Base-by-base conservation (phyloP, 2,888 invertebrate genomes). In the Cantharis rufa region DNA sequence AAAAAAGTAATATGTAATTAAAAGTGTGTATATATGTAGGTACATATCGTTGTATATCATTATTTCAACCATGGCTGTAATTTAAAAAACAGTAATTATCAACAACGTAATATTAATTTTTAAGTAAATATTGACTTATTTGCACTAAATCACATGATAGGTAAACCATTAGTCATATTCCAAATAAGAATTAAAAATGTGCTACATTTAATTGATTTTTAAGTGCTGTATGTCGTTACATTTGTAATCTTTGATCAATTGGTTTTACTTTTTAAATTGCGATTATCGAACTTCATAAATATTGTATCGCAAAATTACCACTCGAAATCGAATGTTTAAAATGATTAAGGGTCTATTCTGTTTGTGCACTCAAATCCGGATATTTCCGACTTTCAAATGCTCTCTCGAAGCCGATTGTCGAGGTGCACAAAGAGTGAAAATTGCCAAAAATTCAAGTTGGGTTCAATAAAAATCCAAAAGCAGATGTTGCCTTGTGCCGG, bases 21-120 rank as follows among this genome's bases (percentile, higher is more conserved):
- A 24, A 24, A 24, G 24, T 24, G 5, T 21, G 21, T 5, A 16
- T 2, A 2, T 16, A 16, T 16, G 2, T 16, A 18, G 18, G 3
- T 18, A 21, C 21, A 21, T 5, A 21, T 21, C 21, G 21, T 21
- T 21, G 21, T 21, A 21, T 21, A 21, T 21, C 21, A 5, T 21
- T 5, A 21, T 21, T 21, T 21, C 4, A 21, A 21, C 21, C 21
- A 21, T 21, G 5, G 5, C 4, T 24, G 48, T 48, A 48, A 48
- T 48, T 48, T 48, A 48, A 48, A n/a, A 48, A 48, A 48, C n/a
- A 48, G 48, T 7, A 48, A 48, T 48, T 48, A 48, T 48, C 48
- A 48, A 48, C 74, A 64, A 64, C 32, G 28, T 61, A 70, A 74
- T 64, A 70, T 74, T 64, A 70, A 70, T 73, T 48, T 48, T 48